Evolutionary conservation across 1,140 invertebrate species (phyloP), one percentile per base, ranked within the genome.

Genomic region (Trachymyrmex septentrionalis): DNA sequence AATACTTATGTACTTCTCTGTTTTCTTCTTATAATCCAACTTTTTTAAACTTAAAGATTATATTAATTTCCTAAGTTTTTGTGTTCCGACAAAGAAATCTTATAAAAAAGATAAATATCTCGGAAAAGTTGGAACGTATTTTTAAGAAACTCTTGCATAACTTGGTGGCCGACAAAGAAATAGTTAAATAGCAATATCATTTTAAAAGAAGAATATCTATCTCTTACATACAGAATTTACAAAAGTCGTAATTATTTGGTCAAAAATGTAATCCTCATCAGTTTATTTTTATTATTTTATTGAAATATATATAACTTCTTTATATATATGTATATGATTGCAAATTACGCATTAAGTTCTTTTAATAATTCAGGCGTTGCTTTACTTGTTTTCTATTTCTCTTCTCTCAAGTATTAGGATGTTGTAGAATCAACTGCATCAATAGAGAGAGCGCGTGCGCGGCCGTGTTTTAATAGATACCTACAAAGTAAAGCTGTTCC

Each of bases 361-460:
- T 80, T 21, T 7, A 55, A 55, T 38, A n/a, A 80, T 55, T 38
- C 19, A n/a, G n/a, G 3, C 3, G 5, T 61, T 10, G 59, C 55
- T 59, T 21, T 24, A 19, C 3, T 50, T 67, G 61, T 27, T 80
- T 67, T 80, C 48, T 50, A 53, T 67, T 78, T 21, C 12, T 69
- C n/a, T 55, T 24, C 16, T 12, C 12, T 78, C 30, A 66, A 53
- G 12, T 6, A 48, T 66, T 19, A 53, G 24, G 44, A 14, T 5
- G 24, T n/a, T 34, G 9, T 38, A 69, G 63, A 80, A 80, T 4
- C 50, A 50, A 80, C 48, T 69, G n/a, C 14, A 30, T 5, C 14
- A 67, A 67, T 55, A 6, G 19, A 78, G 59, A 48, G 19, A 48
- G 24, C 1, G 38, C 7, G 34, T 9, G 34, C 12, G 6, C 6